Evolutionary conservation across 2,113 vertebrate species (phyloP), one percentile per base, ranked within the genome.

Genomic region (Ivindomyrus marchei): DNA sequence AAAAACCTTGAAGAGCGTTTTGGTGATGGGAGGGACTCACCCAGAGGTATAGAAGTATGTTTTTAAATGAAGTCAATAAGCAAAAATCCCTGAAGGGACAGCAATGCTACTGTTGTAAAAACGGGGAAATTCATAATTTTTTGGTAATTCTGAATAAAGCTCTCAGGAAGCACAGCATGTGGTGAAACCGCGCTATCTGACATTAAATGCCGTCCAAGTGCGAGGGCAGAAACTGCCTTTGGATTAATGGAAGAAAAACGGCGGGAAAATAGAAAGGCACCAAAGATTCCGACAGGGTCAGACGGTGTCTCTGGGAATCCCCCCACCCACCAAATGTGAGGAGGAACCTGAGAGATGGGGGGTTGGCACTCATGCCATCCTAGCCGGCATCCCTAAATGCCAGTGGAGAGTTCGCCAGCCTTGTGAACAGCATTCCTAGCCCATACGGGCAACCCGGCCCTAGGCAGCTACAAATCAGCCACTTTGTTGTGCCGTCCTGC

Each of bases 391-490:
- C 92, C 90, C 92, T 93, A 94, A 95, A 92, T 94, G 92, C 92
- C 92, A 91, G 93, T 94, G 86, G 89, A 92, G 92, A 93, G 95
- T 94, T 87, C 92, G 92, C 90, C 91, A 94, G 94, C 24, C 94
- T 92, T 24, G 19, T 7, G 93, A 92, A 95, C 80, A 93, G 87
- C 91, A 96, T 95, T 94, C 90, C 93, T 93, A 89, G 91, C 93
- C 93, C 93, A 91, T 92, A 92, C 94, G 93, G 93, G 94, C 93
- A 95, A 94, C 93, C 88, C 92, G 66, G 89, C 90, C 91, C 56
- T 90, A 66, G 90, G 87, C 89, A 92, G 91, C 90, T 93, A 96
- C 92, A 96, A 96, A 96, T 95, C 93, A 96, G 89, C 86, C 83
- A 8, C 90, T n/a, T 89, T 85, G 93, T 94, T 93, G 91, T 91